Conservation (phyloP, 2,113 vertebrate species). For the Eclectus roratus region DNA sequence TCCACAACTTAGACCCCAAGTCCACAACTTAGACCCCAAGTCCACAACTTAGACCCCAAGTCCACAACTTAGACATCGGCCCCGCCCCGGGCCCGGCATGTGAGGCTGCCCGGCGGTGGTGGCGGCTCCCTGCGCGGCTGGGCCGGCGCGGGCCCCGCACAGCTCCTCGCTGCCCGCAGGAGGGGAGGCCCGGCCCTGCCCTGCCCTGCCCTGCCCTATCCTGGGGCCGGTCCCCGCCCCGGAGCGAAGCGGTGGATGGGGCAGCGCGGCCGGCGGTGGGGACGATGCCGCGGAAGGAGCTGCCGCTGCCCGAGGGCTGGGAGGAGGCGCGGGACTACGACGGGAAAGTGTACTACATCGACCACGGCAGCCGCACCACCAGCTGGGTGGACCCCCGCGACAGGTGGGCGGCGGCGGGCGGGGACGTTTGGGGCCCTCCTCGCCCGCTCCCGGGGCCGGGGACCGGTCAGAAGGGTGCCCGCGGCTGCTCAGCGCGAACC, state of each 20-base stretch:
- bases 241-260: slow-evolving; percentile 60
- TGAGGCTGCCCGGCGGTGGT: not conserved
- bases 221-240: not conserved
- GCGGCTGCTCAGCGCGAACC: not conserved
- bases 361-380: slow-evolving; percentile 89
- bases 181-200: not conserved
- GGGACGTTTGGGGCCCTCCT: not conserved
- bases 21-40: too few relatives aligned
- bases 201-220: not conserved
- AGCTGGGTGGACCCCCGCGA: slow-evolving; percentile 97
- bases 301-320: slow-evolving; percentile 96
- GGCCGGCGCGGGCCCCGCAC: not conserved
- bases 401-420: slow-evolving; percentile 77
- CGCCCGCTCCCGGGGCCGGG: not conserved
- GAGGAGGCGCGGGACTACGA: slow-evolving; percentile 95
- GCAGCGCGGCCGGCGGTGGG: slow-evolving; percentile 76
- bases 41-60: too few relatives aligned
- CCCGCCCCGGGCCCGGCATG: not conserved
- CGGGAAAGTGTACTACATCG: slow-evolving; percentile 94
- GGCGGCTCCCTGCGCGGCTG: not conserved
- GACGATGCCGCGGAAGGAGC: slow-evolving; percentile 94
- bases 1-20: too few relatives aligned
- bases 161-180: not conserved
- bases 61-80: too few relatives aligned
- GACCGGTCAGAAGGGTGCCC: not conserved